A percentile compares a stretch with the other conserved stretches of the same genome.
Conservation (phyloP, 2,888 invertebrate species). For the Aquatica leii region DNA sequence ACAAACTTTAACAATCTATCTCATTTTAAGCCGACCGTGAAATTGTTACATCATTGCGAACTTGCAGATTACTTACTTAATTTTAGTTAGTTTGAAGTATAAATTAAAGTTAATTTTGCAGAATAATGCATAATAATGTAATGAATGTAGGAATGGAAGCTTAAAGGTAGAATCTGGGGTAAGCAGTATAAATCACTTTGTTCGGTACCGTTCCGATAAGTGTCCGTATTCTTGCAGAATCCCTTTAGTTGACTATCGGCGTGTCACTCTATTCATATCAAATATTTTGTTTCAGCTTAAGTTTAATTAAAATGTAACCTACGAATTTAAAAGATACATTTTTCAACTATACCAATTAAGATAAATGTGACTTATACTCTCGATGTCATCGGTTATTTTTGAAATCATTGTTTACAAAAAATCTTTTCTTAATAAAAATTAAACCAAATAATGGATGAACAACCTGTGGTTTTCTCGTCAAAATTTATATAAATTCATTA, state of each 20-base stretch:
- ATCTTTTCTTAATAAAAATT: conserved; percentile 6
- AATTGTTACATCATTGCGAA: conserved; percentile 10
- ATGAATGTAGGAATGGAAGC: conserved; percentile 29
- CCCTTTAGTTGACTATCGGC: conserved; percentile 9
- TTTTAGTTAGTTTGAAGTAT: conserved; percentile 24
- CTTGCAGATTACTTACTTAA: conserved; percentile 21
- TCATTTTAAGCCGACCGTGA: background rate
- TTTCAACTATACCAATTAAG: conserved; percentile 48
- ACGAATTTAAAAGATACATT: background rate
- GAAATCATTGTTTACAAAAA: conserved; percentile 29
- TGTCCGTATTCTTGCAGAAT: conserved; percentile 18
- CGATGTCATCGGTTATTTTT: conserved; percentile 32
- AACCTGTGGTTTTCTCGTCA: background rate
- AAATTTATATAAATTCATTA: too few species aligned
- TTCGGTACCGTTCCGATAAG: conserved; percentile 24
- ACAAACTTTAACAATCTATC: background rate
- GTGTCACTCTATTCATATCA: background rate
- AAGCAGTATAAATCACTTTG: conserved; percentile 30
- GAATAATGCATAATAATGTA: conserved; percentile 35
- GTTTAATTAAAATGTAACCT: background rate
- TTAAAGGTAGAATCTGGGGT: conserved; percentile 29
- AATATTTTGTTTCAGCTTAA: background rate
- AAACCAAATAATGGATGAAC: background rate
- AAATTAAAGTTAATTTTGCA: conserved; percentile 32
- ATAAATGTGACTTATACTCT: conserved; percentile 53